phyloP scores from a whole-genome alignment of 1,140 invertebrate genomes.

The Coptotermes formosanus region DNA sequence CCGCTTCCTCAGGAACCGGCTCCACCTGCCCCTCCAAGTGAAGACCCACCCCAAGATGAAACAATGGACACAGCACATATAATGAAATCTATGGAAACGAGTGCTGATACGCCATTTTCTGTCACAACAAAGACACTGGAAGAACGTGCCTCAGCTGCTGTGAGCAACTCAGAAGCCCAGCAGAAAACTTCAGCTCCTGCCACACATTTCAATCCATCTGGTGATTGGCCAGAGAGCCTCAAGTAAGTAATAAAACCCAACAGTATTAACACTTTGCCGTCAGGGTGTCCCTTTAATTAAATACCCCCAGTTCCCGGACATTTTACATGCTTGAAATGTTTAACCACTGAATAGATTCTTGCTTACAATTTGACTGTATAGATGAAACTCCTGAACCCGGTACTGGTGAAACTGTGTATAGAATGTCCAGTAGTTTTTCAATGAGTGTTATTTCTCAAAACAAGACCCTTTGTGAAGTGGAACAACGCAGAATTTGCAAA shows the following conservation, averaged over 20 bases:
- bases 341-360: too few relatives aligned
- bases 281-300: too few relatives aligned
- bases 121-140: conserved; percentile 36
- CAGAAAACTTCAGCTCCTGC: background rate
- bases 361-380: too few relatives aligned
- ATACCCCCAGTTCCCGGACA: too few relatives aligned
- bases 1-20: conserved; percentile 34
- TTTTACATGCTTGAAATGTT: too few relatives aligned
- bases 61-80: background rate
- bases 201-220: conserved; percentile 42
- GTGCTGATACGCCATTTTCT: conserved; percentile 28
- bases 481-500: too few relatives aligned
- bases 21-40: conserved; percentile 29
- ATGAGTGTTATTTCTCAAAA: too few relatives aligned
- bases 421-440: too few relatives aligned
- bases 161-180: conserved; percentile 12
- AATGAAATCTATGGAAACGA: conserved; percentile 18
- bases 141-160: conserved; percentile 44
- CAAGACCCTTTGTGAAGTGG: too few relatives aligned
- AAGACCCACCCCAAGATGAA: conserved; percentile 11
- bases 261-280: too few relatives aligned
- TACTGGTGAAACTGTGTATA: too few relatives aligned
- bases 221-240: conserved; percentile 69
- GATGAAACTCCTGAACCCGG: too few relatives aligned
- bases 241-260: conserved; percentile 45